These are phyloP conservation scores for Acrobasis suavella DNA, from an alignment of 2,888 invertebrate genomes.

Conservation along the genomic window DNA sequence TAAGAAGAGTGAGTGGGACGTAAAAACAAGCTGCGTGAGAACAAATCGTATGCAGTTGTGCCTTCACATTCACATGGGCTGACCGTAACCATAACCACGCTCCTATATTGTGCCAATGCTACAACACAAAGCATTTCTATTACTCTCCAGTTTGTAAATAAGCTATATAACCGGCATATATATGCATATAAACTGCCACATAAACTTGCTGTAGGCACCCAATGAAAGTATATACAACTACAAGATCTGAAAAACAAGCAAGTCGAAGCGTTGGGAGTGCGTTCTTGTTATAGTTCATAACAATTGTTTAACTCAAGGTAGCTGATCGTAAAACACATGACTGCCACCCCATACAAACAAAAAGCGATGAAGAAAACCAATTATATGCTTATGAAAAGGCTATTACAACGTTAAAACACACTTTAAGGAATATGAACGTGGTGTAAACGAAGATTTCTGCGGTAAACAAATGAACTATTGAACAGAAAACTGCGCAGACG, in stretches of 20 bases:
- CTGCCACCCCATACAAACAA: slow-evolving; percentile 62
- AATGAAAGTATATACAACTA: slow-evolving; percentile 4
- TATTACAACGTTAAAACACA: slow-evolving; percentile 40
- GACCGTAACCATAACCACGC: slow-evolving; percentile 51
- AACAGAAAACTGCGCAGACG: slow-evolving; percentile 12
- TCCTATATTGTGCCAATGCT: slow-evolving; percentile 50
- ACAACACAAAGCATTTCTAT: slow-evolving; percentile 55
- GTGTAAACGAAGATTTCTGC: not conserved
- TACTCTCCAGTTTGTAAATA: slow-evolving; percentile 54
- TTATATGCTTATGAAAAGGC: slow-evolving; percentile 67
- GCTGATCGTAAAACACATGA: slow-evolving; percentile 53
- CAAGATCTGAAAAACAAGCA: slow-evolving; percentile 14
- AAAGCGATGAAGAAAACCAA: slow-evolving; percentile 70
- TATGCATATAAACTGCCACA: slow-evolving; percentile 18
- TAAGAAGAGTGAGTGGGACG: slow-evolving; percentile 49
- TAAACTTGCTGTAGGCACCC: not conserved
- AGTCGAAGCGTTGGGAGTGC: slow-evolving; percentile 5
- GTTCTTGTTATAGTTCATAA: slow-evolving; percentile 23
- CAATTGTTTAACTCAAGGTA: slow-evolving; percentile 43
- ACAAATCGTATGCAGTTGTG: slow-evolving; percentile 60
- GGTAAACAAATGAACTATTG: not conserved
- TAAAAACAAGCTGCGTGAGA: slow-evolving; percentile 67
- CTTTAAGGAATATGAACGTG: not conserved
- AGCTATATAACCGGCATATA: slow-evolving; percentile 36
- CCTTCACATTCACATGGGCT: slow-evolving; percentile 57